phyloP scores from a whole-genome alignment of 2,797 vertebrate genomes.

The Bovichtus diacanthus region DNA sequence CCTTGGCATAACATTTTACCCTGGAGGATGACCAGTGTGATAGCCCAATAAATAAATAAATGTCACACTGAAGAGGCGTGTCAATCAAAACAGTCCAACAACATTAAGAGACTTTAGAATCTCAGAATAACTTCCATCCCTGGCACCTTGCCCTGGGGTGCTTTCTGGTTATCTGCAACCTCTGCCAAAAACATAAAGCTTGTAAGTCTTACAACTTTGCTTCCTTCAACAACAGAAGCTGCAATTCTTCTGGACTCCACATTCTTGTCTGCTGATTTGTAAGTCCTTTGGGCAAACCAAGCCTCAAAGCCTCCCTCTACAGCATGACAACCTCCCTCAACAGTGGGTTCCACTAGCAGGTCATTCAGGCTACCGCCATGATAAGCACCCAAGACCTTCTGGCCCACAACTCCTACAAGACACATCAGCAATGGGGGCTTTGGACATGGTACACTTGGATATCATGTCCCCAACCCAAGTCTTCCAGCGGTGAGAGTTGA shows the following conservation, averaged over 20 bases:
- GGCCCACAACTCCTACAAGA: not conserved
- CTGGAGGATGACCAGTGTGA: not conserved
- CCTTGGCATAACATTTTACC: not conserved
- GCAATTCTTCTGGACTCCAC: not conserved
- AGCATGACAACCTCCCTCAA: not conserved
- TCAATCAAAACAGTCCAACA: not conserved
- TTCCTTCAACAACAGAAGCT: slow-evolving; percentile 4
- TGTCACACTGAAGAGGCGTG: slow-evolving; percentile 9
- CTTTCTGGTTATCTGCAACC: slow-evolving; percentile 13
- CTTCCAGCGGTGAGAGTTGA: not conserved
- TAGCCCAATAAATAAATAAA: no score
- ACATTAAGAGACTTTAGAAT: slow-evolving; percentile 14
- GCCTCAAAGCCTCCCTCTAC: not conserved
- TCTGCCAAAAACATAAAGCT: not conserved
- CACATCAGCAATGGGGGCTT: not conserved
- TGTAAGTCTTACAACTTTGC: slow-evolving; percentile 5
- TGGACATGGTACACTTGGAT: not conserved
- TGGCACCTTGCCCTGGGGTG: not conserved
- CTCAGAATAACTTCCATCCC: not conserved
- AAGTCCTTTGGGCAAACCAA: not conserved
- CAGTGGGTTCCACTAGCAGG: not conserved
- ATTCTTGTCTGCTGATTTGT: slow-evolving; percentile 12
- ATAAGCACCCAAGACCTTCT: not conserved
- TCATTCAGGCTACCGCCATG: not conserved
- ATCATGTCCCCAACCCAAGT: not conserved